Base-by-base conservation (phyloP, 2,888 invertebrate genomes). In the Caenorhabditis drosophilae region DNA sequence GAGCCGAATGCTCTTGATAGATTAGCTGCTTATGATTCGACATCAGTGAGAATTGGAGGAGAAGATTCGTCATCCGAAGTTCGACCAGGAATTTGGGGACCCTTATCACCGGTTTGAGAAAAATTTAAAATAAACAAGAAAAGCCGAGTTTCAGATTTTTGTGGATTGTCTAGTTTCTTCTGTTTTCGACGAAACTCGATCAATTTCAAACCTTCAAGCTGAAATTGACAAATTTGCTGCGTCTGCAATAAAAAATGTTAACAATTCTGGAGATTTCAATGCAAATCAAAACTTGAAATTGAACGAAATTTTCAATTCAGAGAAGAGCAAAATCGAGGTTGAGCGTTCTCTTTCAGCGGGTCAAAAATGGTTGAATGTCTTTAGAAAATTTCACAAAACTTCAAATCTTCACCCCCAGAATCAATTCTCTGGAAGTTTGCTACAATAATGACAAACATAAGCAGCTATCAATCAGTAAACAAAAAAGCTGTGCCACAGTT, bases 401-500 rank as follows among this genome's bases (percentile, higher is more conserved):
- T 20, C 23, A 42, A 42, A 42, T 22, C 42, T 12, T 22, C 42
- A 4, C 2, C 1, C 2, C 42, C 18, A 20, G 15, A 4, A 2
- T 42, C 42, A 15, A 15, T 42, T 7, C 15, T 12, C 7, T 42
- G 42, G 42, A 42, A 15, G 36, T 27, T 45, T 16, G 44, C 44
- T 12, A 12, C 55, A 11, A 51, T 59, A 0, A 22, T 64, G 22
- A 36, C 53, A 1, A 53, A 63, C 27, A 40, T 51, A 1, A 46
- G 52, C 42, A 38, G 55, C 6, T 44, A 52, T 12, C 35, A 22
- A 20, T 23, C 22, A 2, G 25, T 4, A 26, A 34, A 46, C 4
- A 2, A 2, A 52, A 31, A 44, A 31, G 58, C 62, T 2, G 53
- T 59, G 22, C 47, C 55, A 7, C 67, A 68, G 27, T 47, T 72